Percentiles rank a stretch among this genome's conserved stretches.
phyloP scores from a whole-genome alignment of 2,888 invertebrate species.

The Lithophane socia region DNA sequence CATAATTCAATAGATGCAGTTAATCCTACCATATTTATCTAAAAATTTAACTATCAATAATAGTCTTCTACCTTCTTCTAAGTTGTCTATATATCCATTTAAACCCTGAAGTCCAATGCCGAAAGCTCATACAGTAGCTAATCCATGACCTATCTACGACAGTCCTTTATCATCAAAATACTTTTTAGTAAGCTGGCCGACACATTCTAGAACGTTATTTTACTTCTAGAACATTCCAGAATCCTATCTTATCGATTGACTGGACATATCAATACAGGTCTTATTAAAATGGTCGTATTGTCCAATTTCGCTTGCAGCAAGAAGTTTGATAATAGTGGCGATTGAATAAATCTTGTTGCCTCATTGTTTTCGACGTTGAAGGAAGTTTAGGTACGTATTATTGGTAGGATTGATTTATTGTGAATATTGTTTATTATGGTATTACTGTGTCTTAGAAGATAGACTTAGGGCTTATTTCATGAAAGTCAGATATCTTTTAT shows the following conservation, averaged over 20 bases:
- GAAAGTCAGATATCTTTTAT: too few relatives aligned
- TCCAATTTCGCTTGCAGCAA: conserved; percentile 46
- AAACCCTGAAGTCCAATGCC: background rate
- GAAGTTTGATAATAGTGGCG: conserved; percentile 53
- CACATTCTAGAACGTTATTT: background rate
- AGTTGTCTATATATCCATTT: background rate
- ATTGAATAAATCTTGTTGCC: conserved; percentile 56
- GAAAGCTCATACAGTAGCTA: background rate
- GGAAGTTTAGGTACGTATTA: conserved; percentile 15
- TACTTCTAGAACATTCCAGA: conserved; percentile 22
- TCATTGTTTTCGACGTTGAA: conserved; percentile 46
- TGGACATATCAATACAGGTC: conserved; percentile 58
- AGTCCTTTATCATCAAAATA: too few relatives aligned
- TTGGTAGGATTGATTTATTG: conserved; percentile 8
- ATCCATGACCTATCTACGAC: too few relatives aligned
- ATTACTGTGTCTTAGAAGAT: too few relatives aligned
- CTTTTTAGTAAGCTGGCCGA: background rate
- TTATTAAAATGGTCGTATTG: conserved; percentile 50
- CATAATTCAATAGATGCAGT: background rate
- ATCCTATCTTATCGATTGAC: conserved; percentile 1
- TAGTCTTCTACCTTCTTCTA: background rate
- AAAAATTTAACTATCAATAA: too few relatives aligned
- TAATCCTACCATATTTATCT: background rate
- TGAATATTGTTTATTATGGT: conserved; percentile 8
- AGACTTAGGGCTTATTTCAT: too few relatives aligned